These are phyloP conservation scores for Odontomyia ornata DNA, from an alignment of 2,888 invertebrate species.

Conservation along the genomic window DNA sequence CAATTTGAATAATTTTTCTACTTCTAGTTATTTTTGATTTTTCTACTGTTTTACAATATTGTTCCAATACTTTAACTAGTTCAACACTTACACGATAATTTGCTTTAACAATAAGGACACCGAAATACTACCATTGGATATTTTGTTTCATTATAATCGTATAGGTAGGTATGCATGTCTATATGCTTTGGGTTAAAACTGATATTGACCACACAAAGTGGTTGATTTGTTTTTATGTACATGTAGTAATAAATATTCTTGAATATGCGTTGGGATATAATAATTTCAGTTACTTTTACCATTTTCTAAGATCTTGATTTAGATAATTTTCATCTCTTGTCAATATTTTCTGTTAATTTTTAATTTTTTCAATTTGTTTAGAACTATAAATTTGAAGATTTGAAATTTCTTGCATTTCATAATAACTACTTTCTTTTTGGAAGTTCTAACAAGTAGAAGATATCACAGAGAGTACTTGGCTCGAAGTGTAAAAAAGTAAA, in stretches of 20 bases:
- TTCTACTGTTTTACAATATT: slow-evolving; percentile 3
- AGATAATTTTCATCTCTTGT: no score
- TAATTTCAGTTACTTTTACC: no score
- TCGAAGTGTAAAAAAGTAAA: slow-evolving; percentile 26
- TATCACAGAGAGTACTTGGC: slow-evolving; percentile 39
- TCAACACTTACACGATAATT: slow-evolving; percentile 32
- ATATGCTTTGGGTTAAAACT: not conserved
- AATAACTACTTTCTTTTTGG: not conserved
- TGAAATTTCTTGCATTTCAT: no score
- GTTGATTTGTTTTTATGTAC: not conserved
- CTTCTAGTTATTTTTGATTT: not conserved
- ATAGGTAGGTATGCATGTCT: not conserved
- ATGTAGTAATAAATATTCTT: not conserved
- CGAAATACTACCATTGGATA: slow-evolving; percentile 1
- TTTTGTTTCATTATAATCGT: not conserved
- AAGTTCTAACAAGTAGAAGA: slow-evolving; percentile 27
- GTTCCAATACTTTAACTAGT: slow-evolving; percentile 27
- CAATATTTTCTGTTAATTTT: no score
- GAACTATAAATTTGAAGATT: no score
- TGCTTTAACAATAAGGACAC: slow-evolving; percentile 36
- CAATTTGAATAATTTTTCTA: slow-evolving; percentile 7
- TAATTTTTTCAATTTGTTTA: no score
- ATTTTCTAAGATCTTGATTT: no score
- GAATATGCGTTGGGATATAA: no score
- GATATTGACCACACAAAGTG: slow-evolving; percentile 2